A percentile compares a stretch with the other conserved stretches of the same genome.
phyloP scores from a whole-genome alignment of 2,888 invertebrate species.

The Lepidocyrtinus sp. region DNA sequence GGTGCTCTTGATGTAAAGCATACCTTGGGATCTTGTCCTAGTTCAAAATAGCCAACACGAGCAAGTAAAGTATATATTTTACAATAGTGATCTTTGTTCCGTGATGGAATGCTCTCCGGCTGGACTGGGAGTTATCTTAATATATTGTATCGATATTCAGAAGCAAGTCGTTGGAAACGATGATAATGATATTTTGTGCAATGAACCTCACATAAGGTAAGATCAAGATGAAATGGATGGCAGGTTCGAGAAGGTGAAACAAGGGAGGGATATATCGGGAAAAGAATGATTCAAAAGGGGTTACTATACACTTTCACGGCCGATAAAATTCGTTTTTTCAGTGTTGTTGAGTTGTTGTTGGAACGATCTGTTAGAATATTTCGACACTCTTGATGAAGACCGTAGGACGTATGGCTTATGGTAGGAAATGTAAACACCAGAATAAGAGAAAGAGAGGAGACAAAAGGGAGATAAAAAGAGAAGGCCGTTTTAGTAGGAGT shows the following conservation, averaged over 20 bases:
- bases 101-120: neutral
- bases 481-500: slow-evolving; percentile 30
- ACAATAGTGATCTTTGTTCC: no score
- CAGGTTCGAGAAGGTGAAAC: slow-evolving; percentile 39
- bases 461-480: slow-evolving; percentile 24
- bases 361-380: slow-evolving; percentile 70
- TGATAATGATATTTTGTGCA: slow-evolving; percentile 8
- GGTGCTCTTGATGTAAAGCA: no score
- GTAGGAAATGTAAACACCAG: neutral
- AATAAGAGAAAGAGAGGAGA: slow-evolving; percentile 53
- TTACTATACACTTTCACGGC: slow-evolving; percentile 70
- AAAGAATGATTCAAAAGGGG: slow-evolving; percentile 64
- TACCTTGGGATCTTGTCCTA: no score
- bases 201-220: neutral
- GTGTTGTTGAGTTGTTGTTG: slow-evolving; percentile 69
- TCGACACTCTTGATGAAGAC: slow-evolving; percentile 61
- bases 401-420: slow-evolving; percentile 22
- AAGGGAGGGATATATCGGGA: slow-evolving; percentile 58
- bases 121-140: neutral
- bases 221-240: neutral
- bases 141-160: neutral
- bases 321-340: slow-evolving; percentile 69
- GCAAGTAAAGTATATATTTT: no score
- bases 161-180: neutral
- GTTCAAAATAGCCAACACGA: no score